Evolutionary conservation across 2,797 vertebrate genomes (phyloP).

Genomic region (Ispidina lecontei): DNA sequence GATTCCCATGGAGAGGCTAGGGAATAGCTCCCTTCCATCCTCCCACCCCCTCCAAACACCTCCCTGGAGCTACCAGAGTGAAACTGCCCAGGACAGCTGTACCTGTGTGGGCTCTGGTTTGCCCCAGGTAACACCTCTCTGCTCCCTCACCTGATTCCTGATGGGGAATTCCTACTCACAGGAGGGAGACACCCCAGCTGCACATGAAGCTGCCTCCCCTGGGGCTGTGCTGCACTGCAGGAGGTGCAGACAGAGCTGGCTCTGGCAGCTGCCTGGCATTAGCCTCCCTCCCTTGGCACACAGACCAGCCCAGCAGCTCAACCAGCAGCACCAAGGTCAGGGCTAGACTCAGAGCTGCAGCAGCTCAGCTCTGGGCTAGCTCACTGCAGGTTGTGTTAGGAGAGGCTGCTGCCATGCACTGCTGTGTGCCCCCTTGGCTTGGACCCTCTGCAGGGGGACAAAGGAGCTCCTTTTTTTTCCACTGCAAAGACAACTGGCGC

Average conservation of each 20-base stretch:
- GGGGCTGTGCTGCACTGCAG: not conserved
- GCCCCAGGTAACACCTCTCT: not conserved
- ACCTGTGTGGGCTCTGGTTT: not conserved
- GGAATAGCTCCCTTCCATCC: not conserved
- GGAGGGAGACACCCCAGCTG: not conserved
- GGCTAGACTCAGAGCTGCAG: not conserved
- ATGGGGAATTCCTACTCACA: not conserved
- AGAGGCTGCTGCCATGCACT: not conserved
- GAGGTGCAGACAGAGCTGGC: not conserved
- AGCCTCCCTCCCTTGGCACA: rapidly evolving
- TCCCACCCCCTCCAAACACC: not conserved
- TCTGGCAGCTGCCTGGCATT: not conserved
- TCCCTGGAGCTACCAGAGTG: not conserved
- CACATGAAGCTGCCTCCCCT: not conserved
- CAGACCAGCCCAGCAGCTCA: not conserved
- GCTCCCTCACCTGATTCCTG: not conserved
- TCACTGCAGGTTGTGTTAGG: not conserved
- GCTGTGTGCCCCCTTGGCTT: not conserved
- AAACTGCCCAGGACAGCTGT: not conserved
- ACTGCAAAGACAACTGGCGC: not conserved
- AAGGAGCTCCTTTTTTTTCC: not conserved
- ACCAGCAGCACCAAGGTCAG: not conserved
- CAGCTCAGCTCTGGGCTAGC: not conserved
- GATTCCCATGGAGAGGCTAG: not conserved
- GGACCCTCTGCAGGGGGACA: not conserved